Base-by-base conservation (phyloP, 2,113 vertebrate genomes). In the Bettongia penicillata region DNA sequence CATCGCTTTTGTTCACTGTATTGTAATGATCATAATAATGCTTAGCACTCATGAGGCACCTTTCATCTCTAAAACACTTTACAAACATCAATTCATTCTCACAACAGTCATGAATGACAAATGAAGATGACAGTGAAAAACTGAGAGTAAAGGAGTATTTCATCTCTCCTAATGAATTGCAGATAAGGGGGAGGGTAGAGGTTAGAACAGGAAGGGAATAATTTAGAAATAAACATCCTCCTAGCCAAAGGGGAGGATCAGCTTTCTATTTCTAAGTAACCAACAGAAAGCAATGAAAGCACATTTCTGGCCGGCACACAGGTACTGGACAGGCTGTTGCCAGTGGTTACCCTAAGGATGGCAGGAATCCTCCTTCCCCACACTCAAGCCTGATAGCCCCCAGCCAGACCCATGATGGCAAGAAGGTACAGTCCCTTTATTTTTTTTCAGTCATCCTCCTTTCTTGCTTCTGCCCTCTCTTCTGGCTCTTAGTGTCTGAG, bases 191-290 rank as follows among this genome's bases (percentile, higher is more conserved):
- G 19, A 84, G n/a, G 19, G 68, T n/a, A 93, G 37, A 84, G 93
- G 77, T 97, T 91, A 92, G 52, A 47, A 91, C 8, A 96, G 95
- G 52, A 31, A 93, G 50, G 51, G 31, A 52, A 94, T 1, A n/a
- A 43, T 61, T 96, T 7, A 55, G 91, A 90, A 92, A 98, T 94
- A 91, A 51, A 90, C n/a, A 68, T 28, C 9, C 31, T 2, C 1
- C 96, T 98, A 89, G 92, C 94, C 93, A 77, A 48, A 91, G 49
- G 57, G 50, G 61, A n/a, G 43, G 96, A 92, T 51, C 43, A 84
- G 0, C 25, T 14, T 52, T 0, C 11, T 53, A 31, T 89, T 43
- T 95, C n/a, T 31, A 92, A 94, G 97, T 95, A 94, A 31, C 93
- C 95, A 55, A 52, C 31, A 22, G 1, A 10, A 23, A 91, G 37